Percentiles rank a stretch among this genome's conserved stretches.
Conservation (phyloP, 1,140 invertebrate genomes). For the Lepidotrigona ventralis region DNA sequence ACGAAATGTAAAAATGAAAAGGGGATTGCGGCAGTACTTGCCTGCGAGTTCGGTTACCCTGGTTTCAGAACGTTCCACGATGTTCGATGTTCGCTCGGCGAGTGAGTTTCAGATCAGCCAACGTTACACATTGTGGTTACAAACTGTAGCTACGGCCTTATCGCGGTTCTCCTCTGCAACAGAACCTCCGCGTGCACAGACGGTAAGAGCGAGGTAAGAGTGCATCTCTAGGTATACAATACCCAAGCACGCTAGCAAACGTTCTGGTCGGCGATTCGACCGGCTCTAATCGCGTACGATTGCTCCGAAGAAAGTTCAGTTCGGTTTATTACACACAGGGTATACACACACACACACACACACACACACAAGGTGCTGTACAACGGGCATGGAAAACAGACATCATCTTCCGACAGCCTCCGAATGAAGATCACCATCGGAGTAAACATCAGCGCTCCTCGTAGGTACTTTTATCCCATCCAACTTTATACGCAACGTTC, state of each 20-base stretch:
- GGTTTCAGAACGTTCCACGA: not conserved
- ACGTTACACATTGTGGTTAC: slow-evolving; percentile 6
- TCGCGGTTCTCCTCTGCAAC: not conserved
- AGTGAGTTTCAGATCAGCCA: not conserved
- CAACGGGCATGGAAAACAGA: not conserved
- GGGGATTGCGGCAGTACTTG: not conserved
- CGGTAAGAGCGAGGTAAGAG: not conserved
- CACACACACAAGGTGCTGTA: not conserved
- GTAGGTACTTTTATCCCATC: not conserved
- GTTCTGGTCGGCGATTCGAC: not conserved
- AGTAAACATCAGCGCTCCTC: not conserved
- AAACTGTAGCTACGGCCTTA: not conserved
- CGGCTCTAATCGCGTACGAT: not conserved
- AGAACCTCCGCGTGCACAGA: not conserved
- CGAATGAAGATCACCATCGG: not conserved
- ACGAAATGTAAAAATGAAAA: not conserved
- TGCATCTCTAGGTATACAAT: not conserved
- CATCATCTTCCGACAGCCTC: slow-evolving; percentile 12
- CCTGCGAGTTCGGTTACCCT: not conserved
- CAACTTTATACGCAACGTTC: not conserved
- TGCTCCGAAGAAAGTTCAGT: not conserved
- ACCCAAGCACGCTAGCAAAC: not conserved
- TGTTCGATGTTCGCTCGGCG: too few species aligned
- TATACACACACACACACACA: too few species aligned
- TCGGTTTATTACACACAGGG: not conserved